Evolutionary conservation across 2,797 vertebrate genomes (phyloP), one percentile per base, ranked within the genome.

Genomic region (Crocidura indochinensis): DNA sequence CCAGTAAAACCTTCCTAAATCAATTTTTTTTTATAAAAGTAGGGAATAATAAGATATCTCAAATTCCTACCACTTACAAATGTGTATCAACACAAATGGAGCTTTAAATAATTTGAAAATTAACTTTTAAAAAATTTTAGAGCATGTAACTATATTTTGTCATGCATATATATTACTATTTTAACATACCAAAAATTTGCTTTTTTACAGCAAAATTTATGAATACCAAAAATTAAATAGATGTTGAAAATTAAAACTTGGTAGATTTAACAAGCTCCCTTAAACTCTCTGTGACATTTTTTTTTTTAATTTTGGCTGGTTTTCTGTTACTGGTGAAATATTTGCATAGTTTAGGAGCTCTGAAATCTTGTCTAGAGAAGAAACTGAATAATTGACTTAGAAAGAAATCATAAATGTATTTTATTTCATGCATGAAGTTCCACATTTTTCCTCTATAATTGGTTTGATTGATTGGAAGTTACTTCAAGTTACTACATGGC

Each of bases 91-190:
- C 68, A 6, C 29, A 86, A 64, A 44, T 62, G 27, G 87, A 1
- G 67, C 74, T 69, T 56, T 80, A 84, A 72, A 87, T 64, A 67
- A 24, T 27, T 81, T 44, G 60, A 56, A 11, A 68, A 24, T 77
- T 60, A 80, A 67, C 60, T 85, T 88, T 71, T 71, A 27, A 84
- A 82, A 53, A 82, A 53, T 29, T 88, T 31, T 8, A 88, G 49
- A 82, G 27, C 0, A 29, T 51, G 77, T 60, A 17, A 2, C 31
- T 31, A 46, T 47, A 19, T 88, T 83, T 67, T 15, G 27, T 7
- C 14, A 11, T 20, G 69, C 47, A 14, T 3, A 19, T 6, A 60
- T 62, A 22, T 12, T 69, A 65, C 38, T 56, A 17, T 3, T 0
- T 0, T 75, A 7, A 38, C 38, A 38, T 38, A 38, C 38, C 38